Conservation (phyloP, 2,797 vertebrate genomes). For the Hoplostethus mediterraneus region DNA sequence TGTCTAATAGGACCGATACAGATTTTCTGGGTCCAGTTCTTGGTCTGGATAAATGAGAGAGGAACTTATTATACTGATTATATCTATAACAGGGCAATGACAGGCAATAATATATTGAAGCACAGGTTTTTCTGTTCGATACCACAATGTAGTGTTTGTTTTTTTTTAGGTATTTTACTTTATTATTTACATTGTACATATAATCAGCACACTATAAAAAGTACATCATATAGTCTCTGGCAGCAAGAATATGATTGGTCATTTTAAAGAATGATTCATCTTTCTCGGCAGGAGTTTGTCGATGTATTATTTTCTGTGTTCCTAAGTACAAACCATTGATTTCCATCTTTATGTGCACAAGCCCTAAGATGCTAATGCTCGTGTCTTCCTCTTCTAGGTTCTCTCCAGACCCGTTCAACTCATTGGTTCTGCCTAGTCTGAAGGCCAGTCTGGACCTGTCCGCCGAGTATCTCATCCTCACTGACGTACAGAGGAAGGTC, state of each 20-base stretch:
- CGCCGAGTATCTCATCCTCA: conserved; percentile 95
- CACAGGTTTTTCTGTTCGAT: too few species aligned
- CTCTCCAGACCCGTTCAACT: conserved; percentile 94
- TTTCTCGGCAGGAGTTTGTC: neutral
- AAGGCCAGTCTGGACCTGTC: conserved; percentile 97
- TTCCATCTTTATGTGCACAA: neutral
- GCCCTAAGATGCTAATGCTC: neutral
- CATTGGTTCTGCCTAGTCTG: conserved; percentile 90
- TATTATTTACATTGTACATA: neutral
- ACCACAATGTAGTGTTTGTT: too few species aligned
- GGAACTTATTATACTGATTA: too few species aligned
- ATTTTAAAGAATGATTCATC: neutral
- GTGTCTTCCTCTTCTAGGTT: conserved; percentile 83
- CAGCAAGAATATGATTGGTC: neutral
- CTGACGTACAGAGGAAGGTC: conserved; percentile 97
- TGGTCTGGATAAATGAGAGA: too few species aligned
- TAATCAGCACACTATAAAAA: neutral
- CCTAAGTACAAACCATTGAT: neutral
- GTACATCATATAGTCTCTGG: neutral
- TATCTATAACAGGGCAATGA: too few species aligned
- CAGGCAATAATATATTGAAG: too few species aligned
- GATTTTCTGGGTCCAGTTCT: neutral
- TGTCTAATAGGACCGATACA: neutral
- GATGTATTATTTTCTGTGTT: neutral
- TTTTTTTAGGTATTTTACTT: too few species aligned